Evolutionary conservation across 2,113 vertebrate species (phyloP).

Genomic region (Aegithalos caudatus): DNA sequence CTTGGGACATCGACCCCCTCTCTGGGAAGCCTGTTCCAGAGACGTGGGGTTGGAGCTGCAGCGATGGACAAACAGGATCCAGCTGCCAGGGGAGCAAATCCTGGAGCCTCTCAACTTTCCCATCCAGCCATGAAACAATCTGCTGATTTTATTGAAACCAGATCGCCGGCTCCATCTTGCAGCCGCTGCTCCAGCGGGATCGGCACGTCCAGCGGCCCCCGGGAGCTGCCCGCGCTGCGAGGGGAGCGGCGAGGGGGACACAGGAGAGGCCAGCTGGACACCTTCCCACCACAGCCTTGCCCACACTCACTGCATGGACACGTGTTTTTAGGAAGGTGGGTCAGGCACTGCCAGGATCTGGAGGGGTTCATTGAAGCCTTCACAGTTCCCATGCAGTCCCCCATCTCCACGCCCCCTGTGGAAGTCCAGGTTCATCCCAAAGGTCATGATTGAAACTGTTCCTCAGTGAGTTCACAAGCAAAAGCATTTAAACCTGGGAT

Average conservation of each 20-base stretch:
- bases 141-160: slow-evolving; percentile 67
- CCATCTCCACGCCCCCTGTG: fast-evolving
- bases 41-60: not conserved
- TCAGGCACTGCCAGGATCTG: not conserved
- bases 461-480: not conserved
- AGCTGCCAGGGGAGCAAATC: slow-evolving; percentile 60
- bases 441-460: not conserved
- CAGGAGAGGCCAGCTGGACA: not conserved
- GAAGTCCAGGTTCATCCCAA: not conserved
- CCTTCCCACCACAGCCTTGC: not conserved
- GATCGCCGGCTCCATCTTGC: not conserved
- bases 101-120: slow-evolving; percentile 49
- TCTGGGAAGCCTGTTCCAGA: not conserved
- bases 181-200: not conserved
- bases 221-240: not conserved
- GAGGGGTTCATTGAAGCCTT: not conserved
- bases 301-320: not conserved
- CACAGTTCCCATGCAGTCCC: fast-evolving
- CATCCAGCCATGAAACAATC: slow-evolving; percentile 63
- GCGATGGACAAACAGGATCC: slow-evolving; percentile 55
- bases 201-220: slow-evolving; percentile 17
- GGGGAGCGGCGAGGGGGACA: not conserved
- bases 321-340: not conserved
- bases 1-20: fast-evolving
- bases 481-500: not conserved